Evolutionary conservation across 2,888 invertebrate genomes (phyloP).

Genomic region (Hypsopygia costalis): DNA sequence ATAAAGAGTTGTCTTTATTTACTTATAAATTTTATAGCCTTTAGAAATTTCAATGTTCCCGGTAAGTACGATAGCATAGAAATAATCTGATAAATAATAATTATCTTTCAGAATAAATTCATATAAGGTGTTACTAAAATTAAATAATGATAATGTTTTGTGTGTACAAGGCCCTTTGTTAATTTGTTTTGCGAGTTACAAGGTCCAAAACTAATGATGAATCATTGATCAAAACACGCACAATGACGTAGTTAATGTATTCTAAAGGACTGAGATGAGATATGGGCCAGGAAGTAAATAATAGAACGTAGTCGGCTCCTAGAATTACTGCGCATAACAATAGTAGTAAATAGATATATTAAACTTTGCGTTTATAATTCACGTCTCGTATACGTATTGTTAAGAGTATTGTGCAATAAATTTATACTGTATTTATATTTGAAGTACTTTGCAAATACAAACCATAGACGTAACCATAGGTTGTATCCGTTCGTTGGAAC

Average conservation of each 20-base stretch:
- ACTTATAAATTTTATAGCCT: neutral
- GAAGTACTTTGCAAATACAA: too few relatives aligned
- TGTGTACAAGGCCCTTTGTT: neutral
- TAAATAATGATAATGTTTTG: neutral
- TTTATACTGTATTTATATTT: too few relatives aligned
- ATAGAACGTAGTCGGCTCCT: neutral
- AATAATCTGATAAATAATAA: neutral
- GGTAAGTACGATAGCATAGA: neutral
- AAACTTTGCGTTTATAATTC: too few relatives aligned
- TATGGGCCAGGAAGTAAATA: neutral
- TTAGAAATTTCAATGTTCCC: neutral
- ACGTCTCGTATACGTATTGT: too few relatives aligned
- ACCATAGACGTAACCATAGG: too few relatives aligned
- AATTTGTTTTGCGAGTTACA: neutral
- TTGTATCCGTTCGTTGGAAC: too few relatives aligned
- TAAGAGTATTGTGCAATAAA: too few relatives aligned
- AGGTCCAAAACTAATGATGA: neutral
- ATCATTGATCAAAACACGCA: neutral
- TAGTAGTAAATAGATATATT: neutral
- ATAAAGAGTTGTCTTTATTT: too few relatives aligned
- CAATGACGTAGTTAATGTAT: neutral
- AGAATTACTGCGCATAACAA: neutral
- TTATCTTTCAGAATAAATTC: neutral
- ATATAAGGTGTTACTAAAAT: neutral
- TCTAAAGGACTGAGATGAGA: neutral